These are phyloP conservation scores for Egretta garzetta DNA, from an alignment of 2,113 vertebrate species.

Conservation along the genomic window DNA sequence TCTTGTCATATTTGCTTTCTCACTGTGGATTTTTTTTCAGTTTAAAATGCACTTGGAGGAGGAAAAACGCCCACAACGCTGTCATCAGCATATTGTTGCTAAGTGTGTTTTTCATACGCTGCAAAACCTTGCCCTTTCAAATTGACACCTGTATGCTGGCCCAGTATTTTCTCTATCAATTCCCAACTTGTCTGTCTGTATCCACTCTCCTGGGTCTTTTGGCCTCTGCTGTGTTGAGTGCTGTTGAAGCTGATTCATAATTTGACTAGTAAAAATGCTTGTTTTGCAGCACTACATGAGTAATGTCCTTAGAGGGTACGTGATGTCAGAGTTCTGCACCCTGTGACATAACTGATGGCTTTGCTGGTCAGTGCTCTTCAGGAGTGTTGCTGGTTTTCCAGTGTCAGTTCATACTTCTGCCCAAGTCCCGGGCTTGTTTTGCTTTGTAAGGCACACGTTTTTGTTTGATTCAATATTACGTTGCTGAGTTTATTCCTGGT, in stretches of 20 bases:
- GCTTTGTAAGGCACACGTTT: not conserved
- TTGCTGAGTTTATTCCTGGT: not conserved
- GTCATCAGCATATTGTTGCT: not conserved
- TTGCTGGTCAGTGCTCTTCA: not conserved
- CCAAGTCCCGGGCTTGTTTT: not conserved
- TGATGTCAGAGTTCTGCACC: not conserved
- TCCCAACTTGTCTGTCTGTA: not conserved
- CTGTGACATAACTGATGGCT: not conserved
- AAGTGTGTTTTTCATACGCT: not conserved
- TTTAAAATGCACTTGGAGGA: not conserved
- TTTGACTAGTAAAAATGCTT: not conserved
- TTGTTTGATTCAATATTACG: not conserved
- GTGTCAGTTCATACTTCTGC: not conserved
- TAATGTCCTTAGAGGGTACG: not conserved
- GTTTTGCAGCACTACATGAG: not conserved
- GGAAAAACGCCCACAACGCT: not conserved
- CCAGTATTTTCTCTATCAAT: not conserved
- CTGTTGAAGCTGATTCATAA: not conserved
- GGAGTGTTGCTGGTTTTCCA: not conserved
- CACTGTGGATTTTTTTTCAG: not conserved
- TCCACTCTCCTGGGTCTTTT: not conserved
- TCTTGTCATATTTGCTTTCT: not conserved
- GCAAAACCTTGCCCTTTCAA: not conserved
- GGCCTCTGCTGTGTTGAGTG: not conserved
- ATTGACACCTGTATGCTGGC: not conserved